A percentile compares a stretch with the other conserved stretches of the same genome.
These are phyloP conservation scores for Tyto alba DNA, from an alignment of 2,113 vertebrate species.

Conservation along the genomic window DNA sequence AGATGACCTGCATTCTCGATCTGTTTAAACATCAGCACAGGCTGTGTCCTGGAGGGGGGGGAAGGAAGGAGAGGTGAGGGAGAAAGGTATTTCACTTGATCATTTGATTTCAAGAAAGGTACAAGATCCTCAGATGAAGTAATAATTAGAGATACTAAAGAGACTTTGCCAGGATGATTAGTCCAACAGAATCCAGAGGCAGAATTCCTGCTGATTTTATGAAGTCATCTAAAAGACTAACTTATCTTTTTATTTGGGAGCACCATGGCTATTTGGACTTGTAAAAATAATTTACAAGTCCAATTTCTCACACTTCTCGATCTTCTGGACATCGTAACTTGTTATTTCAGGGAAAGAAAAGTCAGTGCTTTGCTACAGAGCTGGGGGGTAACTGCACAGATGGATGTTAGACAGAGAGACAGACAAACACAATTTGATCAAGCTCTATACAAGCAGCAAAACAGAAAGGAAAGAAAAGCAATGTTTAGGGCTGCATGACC, in stretches of 20 bases:
- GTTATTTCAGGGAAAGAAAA: background rate
- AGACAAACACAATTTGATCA: background rate
- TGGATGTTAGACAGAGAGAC: background rate
- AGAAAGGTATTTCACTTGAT: background rate
- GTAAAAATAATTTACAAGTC: slow-evolving; percentile 26
- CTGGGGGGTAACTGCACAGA: background rate
- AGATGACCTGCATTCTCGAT: slow-evolving; percentile 18
- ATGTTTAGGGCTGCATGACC: slow-evolving; percentile 34
- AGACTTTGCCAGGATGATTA: background rate
- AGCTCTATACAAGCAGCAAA: background rate
- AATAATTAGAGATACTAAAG: background rate
- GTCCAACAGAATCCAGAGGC: background rate
- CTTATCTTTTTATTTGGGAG: background rate
- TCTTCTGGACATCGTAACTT: background rate
- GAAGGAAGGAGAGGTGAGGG: background rate
- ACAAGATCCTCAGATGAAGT: background rate
- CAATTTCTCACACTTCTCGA: background rate
- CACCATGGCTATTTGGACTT: background rate
- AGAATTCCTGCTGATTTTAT: background rate
- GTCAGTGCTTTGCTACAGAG: background rate
- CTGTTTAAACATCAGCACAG: slow-evolving; percentile 1
- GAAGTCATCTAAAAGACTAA: background rate
- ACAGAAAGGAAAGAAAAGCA: background rate
- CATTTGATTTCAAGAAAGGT: background rate
- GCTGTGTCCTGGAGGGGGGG: background rate